These are phyloP conservation scores for Sphaerophoria rueppellii DNA, from an alignment of 2,888 invertebrate species.

Conservation along the genomic window DNA sequence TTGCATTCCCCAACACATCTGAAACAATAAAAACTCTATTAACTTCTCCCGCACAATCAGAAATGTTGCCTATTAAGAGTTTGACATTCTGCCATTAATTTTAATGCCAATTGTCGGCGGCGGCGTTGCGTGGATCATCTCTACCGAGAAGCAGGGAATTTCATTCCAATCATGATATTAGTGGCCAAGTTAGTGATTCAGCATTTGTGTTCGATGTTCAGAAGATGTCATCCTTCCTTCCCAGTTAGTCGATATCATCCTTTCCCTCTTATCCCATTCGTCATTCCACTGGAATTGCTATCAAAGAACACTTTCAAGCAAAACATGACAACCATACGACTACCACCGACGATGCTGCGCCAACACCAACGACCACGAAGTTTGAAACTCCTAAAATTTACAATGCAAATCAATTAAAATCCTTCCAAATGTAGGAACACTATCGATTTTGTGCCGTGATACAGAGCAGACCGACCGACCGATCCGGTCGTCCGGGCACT, in stretches of 20 bases:
- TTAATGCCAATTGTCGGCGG: no score
- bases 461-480: neutral
- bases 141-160: no score
- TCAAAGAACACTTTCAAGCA: constrained; percentile 12
- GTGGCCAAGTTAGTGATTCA: no score
- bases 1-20: no score
- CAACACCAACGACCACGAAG: neutral
- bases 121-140: no score
- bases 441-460: constrained; percentile 21
- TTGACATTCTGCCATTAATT: no score
- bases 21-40: no score
- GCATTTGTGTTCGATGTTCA: neutral
- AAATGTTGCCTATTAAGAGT: no score
- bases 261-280: constrained; percentile 1
- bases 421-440: neutral
- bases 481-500: neutral
- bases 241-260: constrained; percentile 3
- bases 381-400: constrained; percentile 18
- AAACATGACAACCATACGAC: neutral
- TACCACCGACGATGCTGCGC: neutral
- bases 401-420: constrained; percentile 38
- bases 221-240: constrained; percentile 10
- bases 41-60: no score
- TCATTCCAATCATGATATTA: no score
- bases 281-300: constrained; percentile 10